Evolutionary conservation across 2,888 invertebrate species (phyloP), one percentile per base, ranked within the genome.

Genomic region (Cheilosia soror): DNA sequence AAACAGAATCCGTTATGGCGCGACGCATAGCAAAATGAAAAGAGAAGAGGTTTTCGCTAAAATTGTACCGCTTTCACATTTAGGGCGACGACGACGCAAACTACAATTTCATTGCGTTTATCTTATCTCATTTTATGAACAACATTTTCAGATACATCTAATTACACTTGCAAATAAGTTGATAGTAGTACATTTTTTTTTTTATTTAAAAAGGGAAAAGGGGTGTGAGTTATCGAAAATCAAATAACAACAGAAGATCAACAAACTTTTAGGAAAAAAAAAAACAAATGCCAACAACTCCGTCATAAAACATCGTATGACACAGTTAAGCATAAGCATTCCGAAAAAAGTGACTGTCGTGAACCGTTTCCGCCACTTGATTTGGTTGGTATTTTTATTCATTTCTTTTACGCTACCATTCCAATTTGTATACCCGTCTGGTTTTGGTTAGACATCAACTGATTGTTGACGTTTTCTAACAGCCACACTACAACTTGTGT

Each of bases 1-100:
- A 47, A 51, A 4, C 11, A 65, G 15, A 65, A 29, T 15, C 20
- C 49, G 71, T 72, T 71, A 58, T 25, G 44, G 57, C 49, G 49
- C n/a, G 13, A 13, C 13, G 31, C 20, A 63, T 15, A 49, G 31
- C 5, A 62, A 55, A 55, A 51, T 33, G 11, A 11, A 40, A 53
- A 75, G 44, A 78, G 44, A 63, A 69, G 68, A 78, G 57, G 58
- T 62, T 69, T 65, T 60, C 27, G 53, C 29, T 13, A 51, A 63
- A 63, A 76, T 63, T 66, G 27, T 63, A 73, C 72, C 58, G 83
- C 83, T 83, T 83, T 83, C 83, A 83, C 83, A 83, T 79, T 83
- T 63, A 53, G 47, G 58, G n/a, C 15, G 40, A 11, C 37, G n/a
- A n/a, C 20, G 9, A 25, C 47, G 29, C 51, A 37, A 20, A 40